phyloP scores from a whole-genome alignment of 2,113 vertebrate species.

The Monopterus albus region DNA sequence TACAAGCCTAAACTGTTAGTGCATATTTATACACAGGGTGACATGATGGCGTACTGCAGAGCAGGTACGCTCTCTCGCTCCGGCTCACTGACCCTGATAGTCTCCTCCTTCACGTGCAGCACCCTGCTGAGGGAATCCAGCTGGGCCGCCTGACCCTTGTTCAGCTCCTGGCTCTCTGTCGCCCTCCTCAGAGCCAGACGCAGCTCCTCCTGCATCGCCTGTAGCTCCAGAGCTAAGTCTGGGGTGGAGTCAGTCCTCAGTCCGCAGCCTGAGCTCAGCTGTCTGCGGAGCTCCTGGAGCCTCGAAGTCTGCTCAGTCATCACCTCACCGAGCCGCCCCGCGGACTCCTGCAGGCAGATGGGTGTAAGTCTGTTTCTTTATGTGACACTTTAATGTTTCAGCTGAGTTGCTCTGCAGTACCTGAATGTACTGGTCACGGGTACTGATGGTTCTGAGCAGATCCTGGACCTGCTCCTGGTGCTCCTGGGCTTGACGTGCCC shows the following conservation, averaged over 20 bases:
- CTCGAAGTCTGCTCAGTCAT: constrained; percentile 85
- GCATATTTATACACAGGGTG: no score
- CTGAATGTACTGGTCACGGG: constrained; percentile 86
- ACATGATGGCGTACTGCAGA: no score
- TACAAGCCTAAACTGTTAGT: no score
- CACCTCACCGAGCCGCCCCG: constrained; percentile 82
- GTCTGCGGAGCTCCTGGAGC: constrained; percentile 86
- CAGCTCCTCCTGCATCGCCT: constrained; percentile 86
- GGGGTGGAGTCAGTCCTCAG: not conserved
- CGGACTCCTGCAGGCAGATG: constrained; percentile 75
- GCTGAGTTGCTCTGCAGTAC: constrained; percentile 62
- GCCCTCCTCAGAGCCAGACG: constrained; percentile 85
- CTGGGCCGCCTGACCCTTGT: constrained; percentile 82
- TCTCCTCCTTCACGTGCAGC: constrained; percentile 87
- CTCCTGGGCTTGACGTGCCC: constrained; percentile 80
- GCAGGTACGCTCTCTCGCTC: not conserved
- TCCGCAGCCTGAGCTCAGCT: constrained; percentile 60
- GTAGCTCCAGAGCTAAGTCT: constrained; percentile 64
- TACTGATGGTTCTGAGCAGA: constrained; percentile 82
- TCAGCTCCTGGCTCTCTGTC: constrained; percentile 87
- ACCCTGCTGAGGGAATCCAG: constrained; percentile 86
- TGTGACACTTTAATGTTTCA: not conserved
- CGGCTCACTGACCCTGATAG: constrained; percentile 88
- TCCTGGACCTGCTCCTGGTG: constrained; percentile 87
- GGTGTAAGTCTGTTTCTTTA: not conserved